Conservation (phyloP, 2,113 vertebrate species). For the Sceloporus tristichus region DNA sequence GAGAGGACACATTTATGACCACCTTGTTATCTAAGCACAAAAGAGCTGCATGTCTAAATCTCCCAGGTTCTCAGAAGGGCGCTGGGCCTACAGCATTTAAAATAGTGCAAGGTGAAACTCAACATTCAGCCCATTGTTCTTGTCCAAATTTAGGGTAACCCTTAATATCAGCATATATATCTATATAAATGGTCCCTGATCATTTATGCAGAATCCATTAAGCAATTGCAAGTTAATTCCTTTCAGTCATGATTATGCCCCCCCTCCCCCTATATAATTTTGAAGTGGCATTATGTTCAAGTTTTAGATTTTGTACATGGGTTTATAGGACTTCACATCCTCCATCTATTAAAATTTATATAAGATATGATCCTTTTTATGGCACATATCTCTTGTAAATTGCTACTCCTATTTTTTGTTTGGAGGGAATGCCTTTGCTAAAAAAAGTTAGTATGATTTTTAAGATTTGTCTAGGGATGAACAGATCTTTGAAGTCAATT, state of each 20-base stretch:
- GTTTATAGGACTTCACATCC: not conserved
- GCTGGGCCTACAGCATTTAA: not conserved
- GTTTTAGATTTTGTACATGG: not conserved
- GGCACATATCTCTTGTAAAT: not conserved
- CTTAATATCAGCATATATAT: not conserved
- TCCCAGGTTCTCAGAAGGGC: rapidly evolving
- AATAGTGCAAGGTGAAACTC: not conserved
- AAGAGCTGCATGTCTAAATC: not conserved
- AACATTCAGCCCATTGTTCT: not conserved
- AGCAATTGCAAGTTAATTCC: not conserved
- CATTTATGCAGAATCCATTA: not conserved
- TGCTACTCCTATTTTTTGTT: not conserved
- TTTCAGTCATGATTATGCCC: not conserved
- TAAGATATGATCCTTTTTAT: not conserved
- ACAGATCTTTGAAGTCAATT: too few relatives aligned
- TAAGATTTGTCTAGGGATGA: too few relatives aligned
- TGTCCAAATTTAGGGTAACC: not conserved
- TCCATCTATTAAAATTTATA: not conserved
- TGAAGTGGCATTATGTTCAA: not conserved
- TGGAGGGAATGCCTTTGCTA: not conserved
- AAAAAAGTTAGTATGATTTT: not conserved
- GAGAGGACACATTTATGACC: not conserved
- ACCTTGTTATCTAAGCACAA: not conserved
- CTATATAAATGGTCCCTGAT: not conserved
- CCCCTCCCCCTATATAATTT: not conserved